Base-by-base conservation (phyloP, 2,113 vertebrate genomes). In the Rana temporaria region DNA sequence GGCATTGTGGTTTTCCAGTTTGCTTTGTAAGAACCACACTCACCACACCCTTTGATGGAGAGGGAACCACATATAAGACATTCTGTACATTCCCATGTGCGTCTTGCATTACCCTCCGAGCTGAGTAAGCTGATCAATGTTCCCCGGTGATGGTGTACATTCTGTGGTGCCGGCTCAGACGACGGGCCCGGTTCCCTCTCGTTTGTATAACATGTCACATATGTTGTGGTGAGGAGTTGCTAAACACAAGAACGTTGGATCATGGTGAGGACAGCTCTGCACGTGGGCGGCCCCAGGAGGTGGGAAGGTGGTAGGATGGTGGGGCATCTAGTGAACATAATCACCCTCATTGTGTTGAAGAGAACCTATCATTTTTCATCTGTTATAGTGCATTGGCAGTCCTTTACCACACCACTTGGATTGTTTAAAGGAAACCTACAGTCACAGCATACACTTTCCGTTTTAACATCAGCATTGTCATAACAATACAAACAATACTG, bases 1-100 rank as follows among this genome's bases (percentile, higher is more conserved):
- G 42, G 34, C 6, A 2, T 57, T 81, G 79, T 59, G 68, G 67
- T 64, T 81, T 81, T 68, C 57, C 48, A 70, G 66, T 80, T 80
- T 80, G 60, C 57, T 80, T 71, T 63, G 57, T 16, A 72, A 26
- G 53, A 53, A 71, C 79, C 79, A 64, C 34, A 9, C n/a, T 57
- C 14, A 67, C 64, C 19, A 8, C 34, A 16, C 32, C 4, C 78
- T 60, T 79, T 79, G 65, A 79, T 80, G 78, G 32, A 52, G 14
- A 4, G 18, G 24, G 63, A 70, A 52, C 55, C 78, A 48, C 79
- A 81, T 52, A 73, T 26, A 57, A 57, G 22, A 30, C 70, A 73
- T 16, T 30, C 24, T 9, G 52, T 56, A 55, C 53, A 62, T 81
- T 72, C 18, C 57, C 42, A 20, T 4, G 57, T 6, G 6, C 26